Evolutionary conservation across 2,888 invertebrate genomes (phyloP).

Genomic region (Platerodrilus igneus): DNA sequence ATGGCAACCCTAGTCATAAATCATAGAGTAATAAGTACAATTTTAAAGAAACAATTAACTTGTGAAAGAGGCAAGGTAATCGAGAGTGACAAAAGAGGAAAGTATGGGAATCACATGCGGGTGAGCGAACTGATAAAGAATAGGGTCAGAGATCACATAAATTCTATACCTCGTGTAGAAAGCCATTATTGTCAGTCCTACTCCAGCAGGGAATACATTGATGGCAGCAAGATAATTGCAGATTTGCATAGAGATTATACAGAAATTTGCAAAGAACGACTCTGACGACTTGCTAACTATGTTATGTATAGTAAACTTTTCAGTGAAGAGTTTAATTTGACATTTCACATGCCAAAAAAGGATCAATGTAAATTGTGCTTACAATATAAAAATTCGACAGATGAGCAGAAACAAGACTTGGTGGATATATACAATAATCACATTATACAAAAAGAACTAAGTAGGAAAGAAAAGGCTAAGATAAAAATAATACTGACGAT

Average conservation of each 20-base stretch:
- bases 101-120: slow-evolving; percentile 29
- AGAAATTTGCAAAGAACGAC: slow-evolving; percentile 9
- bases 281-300: slow-evolving; percentile 8
- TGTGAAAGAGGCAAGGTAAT: slow-evolving; percentile 17
- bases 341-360: slow-evolving; percentile 14
- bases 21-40: slow-evolving; percentile 17
- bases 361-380: slow-evolving; percentile 14
- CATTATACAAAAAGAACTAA: slow-evolving; percentile 20
- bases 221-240: slow-evolving; percentile 29
- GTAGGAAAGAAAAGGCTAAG: slow-evolving; percentile 18
- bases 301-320: slow-evolving; percentile 11
- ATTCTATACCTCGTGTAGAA: slow-evolving; percentile 32
- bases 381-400: slow-evolving; percentile 5
- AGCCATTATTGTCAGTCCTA: slow-evolving; percentile 30
- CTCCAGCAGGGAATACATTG: slow-evolving; percentile 29
- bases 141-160: slow-evolving; percentile 28
- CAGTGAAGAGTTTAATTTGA: slow-evolving; percentile 10
- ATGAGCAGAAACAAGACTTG: slow-evolving; percentile 8
- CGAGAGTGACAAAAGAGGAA: slow-evolving; percentile 29
- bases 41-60: slow-evolving; percentile 11
- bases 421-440: slow-evolving; percentile 14
- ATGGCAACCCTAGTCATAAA: slow-evolving; percentile 19
- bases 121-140: slow-evolving; percentile 24
- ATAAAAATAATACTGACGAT: slow-evolving; percentile 17
- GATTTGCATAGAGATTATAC: slow-evolving; percentile 30